phyloP scores from a whole-genome alignment of 2,888 invertebrate species.

The Callyntrura guangdongensis region DNA sequence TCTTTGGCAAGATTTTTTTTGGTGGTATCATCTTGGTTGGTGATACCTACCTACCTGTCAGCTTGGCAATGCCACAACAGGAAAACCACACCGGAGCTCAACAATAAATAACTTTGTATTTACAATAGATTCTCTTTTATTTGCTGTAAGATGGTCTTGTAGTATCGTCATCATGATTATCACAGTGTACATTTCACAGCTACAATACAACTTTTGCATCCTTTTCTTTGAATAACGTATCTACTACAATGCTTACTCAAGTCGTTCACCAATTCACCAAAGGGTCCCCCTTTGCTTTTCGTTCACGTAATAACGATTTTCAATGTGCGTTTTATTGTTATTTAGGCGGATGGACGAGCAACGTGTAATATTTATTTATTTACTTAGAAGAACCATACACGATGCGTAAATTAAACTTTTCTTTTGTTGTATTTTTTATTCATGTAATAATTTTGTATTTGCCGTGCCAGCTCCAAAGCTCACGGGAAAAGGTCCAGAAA shows the following conservation, averaged over 20 bases:
- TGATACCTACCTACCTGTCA: slow-evolving; percentile 33
- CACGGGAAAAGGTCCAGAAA: background rate
- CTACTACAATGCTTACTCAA: slow-evolving; percentile 32
- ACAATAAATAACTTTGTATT: slow-evolving; percentile 62
- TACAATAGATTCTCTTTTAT: slow-evolving; percentile 29
- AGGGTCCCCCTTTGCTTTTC: slow-evolving; percentile 35
- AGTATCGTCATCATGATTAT: slow-evolving; percentile 36
- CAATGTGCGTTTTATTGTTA: slow-evolving; percentile 26
- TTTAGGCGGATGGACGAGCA: background rate
- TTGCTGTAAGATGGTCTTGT: slow-evolving; percentile 42
- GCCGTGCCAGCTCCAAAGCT: slow-evolving; percentile 7
- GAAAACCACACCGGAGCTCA: slow-evolving; percentile 67
- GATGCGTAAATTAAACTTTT: slow-evolving; percentile 64
- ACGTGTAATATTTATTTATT: slow-evolving; percentile 74
- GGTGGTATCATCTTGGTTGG: background rate
- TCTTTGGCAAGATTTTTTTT: background rate
- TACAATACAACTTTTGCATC: slow-evolving; percentile 62
- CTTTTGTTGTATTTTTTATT: slow-evolving; percentile 19
- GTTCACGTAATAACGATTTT: slow-evolving; percentile 16
- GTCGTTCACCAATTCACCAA: slow-evolving; percentile 55
- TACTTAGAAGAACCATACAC: slow-evolving; percentile 59
- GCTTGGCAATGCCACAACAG: background rate
- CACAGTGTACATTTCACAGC: slow-evolving; percentile 31
- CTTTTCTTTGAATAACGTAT: slow-evolving; percentile 69
- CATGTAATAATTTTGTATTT: background rate